These are phyloP conservation scores for Sprattus sprattus DNA, from an alignment of 2,113 vertebrate species.

Conservation along the genomic window DNA sequence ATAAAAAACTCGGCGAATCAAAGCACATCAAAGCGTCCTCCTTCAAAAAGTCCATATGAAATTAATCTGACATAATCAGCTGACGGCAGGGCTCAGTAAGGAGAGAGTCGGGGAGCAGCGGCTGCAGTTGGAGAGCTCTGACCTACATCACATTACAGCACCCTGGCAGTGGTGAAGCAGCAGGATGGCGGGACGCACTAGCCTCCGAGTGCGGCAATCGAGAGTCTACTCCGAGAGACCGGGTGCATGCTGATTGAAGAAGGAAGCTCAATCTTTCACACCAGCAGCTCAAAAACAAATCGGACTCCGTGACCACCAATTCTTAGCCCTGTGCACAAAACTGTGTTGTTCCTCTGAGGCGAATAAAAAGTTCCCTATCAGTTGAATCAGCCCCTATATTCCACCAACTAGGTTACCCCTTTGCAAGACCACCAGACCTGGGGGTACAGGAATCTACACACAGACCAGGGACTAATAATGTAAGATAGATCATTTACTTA, in stretches of 20 bases:
- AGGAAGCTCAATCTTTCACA: slow-evolving; percentile 1
- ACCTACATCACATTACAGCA: slow-evolving; percentile 53
- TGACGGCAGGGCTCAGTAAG: slow-evolving; percentile 47
- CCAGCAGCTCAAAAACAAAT: not conserved
- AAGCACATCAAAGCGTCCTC: slow-evolving; percentile 52
- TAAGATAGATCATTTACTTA: not conserved
- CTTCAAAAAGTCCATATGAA: slow-evolving; percentile 58
- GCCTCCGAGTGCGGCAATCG: not conserved
- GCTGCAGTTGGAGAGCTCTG: slow-evolving; percentile 38
- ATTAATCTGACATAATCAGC: slow-evolving; percentile 69
- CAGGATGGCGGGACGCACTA: not conserved
- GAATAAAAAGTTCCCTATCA: not conserved
- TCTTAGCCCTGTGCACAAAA: not conserved
- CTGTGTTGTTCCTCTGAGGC: not conserved
- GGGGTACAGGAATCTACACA: not conserved
- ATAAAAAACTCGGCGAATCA: slow-evolving; percentile 46
- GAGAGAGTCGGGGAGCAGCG: not conserved
- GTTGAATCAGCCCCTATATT: not conserved
- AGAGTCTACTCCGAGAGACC: not conserved
- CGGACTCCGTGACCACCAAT: slow-evolving; percentile 2
- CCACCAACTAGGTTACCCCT: not conserved
- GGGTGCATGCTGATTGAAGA: not conserved
- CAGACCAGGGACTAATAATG: not conserved
- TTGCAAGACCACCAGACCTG: not conserved
- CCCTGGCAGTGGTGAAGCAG: not conserved